These are phyloP conservation scores for Hydractinia echinata DNA, from an alignment of 30 jellyfish, hydroid and myxozoan genomes.

Conservation along the genomic window DNA sequence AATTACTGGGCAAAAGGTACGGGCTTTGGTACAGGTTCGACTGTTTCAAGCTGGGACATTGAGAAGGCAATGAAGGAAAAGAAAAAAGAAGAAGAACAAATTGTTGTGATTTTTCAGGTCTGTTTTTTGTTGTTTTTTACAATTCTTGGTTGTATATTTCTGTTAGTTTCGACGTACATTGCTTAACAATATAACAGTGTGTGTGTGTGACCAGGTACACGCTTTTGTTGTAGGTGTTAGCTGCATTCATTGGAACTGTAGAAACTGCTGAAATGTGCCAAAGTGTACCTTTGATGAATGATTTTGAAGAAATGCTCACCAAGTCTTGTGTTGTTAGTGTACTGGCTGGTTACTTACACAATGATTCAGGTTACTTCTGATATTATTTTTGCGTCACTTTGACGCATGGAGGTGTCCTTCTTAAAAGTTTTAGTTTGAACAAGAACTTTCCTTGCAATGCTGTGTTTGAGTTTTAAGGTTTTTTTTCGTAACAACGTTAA, in stretches of 20 bases:
- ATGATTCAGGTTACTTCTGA: conserved; percentile 71
- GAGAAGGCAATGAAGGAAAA: conserved; percentile 79
- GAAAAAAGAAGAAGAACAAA: conserved; percentile 84
- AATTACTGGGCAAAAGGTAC: conserved; percentile 97
- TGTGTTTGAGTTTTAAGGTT: no score
- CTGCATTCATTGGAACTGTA: conserved; percentile 1
- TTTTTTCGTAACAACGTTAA: no score
- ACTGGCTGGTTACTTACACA: conserved; percentile 69
- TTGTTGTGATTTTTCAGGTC: conserved; percentile 67
- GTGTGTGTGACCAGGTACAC: neutral
- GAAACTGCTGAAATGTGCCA: neutral
- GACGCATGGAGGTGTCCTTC: no score
- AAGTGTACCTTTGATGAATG: conserved; percentile 35
- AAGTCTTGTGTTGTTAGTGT: conserved; percentile 47
- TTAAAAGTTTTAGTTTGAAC: no score
- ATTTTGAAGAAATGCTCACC: conserved; percentile 27
- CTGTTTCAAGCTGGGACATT: conserved; percentile 87
- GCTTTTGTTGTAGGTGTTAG: neutral
- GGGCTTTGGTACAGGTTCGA: conserved; percentile 97
- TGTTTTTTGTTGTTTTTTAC: neutral
- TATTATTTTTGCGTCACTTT: conserved; percentile 5
- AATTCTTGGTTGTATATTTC: neutral
- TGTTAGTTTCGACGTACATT: neutral
- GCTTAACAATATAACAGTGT: neutral
- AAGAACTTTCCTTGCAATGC: no score